Conservation (phyloP, 1,140 invertebrate genomes). For the Temnothorax nylanderi region DNA sequence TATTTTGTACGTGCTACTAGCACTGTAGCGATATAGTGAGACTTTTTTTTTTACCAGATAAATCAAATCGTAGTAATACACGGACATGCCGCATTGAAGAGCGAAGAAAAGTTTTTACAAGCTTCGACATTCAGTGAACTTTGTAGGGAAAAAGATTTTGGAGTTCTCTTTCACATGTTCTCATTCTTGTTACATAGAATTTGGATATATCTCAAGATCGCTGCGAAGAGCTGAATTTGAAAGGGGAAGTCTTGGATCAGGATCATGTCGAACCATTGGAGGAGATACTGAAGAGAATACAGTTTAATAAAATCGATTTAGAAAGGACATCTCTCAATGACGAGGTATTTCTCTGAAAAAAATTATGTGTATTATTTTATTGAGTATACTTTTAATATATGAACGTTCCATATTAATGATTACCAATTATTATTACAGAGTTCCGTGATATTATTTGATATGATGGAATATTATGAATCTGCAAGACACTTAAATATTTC, state of each 20-base stretch:
- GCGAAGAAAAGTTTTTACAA: constrained; percentile 22
- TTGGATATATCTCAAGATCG: constrained; percentile 80
- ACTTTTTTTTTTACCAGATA: constrained; percentile 22
- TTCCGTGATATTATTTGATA: constrained; percentile 93
- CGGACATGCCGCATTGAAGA: constrained; percentile 17
- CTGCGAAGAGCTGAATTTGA: constrained; percentile 86
- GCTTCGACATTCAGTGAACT: background rate
- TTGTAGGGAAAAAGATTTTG: background rate
- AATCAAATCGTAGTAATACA: constrained; percentile 7
- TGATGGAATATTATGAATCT: constrained; percentile 97
- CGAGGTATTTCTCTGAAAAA: constrained; percentile 86
- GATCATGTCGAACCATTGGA: constrained; percentile 90
- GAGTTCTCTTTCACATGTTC: constrained; percentile 17
- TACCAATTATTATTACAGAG: constrained; percentile 76
- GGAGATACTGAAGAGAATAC: constrained; percentile 91
- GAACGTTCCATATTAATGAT: constrained; percentile 15
- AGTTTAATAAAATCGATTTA: constrained; percentile 90
- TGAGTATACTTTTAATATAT: background rate
- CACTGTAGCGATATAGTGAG: background rate
- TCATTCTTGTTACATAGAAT: constrained; percentile 68
- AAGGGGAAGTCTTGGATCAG: constrained; percentile 86
- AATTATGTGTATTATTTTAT: constrained; percentile 15
- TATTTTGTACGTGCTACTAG: constrained; percentile 25
- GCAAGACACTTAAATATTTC: constrained; percentile 92
- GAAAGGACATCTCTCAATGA: constrained; percentile 90